Evolutionary conservation across 1,140 invertebrate genomes (phyloP).

Genomic region (Platyscapa corneri): DNA sequence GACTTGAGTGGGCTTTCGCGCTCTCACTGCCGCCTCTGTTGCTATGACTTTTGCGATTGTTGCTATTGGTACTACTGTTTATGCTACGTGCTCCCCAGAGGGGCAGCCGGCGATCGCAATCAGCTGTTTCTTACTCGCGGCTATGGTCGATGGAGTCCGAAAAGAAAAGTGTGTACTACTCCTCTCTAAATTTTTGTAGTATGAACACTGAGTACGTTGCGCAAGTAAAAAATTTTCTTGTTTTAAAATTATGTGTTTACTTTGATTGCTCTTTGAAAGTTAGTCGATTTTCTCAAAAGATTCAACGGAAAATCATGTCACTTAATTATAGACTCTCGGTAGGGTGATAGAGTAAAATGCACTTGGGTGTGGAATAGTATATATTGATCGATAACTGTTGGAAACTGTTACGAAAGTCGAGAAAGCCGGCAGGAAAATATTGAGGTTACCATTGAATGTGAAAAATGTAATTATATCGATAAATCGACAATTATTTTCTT

Average conservation of each 20-base stretch:
- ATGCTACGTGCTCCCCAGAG: not conserved
- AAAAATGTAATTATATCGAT: not conserved
- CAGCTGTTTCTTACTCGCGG: slow-evolving; percentile 5
- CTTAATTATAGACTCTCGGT: not conserved
- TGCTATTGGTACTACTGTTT: not conserved
- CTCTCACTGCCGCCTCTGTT: not conserved
- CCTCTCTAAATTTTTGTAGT: not conserved
- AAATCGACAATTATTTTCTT: not conserved
- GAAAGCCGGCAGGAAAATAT: not conserved
- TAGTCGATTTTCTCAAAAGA: not conserved
- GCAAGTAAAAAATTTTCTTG: slow-evolving; percentile 4
- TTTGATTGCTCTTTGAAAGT: not conserved
- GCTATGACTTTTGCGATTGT: not conserved
- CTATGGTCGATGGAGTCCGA: not conserved
- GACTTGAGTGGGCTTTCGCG: not conserved
- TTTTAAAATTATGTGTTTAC: not conserved
- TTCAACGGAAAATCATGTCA: not conserved
- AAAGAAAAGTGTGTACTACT: not conserved
- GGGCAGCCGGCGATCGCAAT: slow-evolving; percentile 1
- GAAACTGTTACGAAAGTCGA: not conserved
- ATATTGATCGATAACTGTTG: not conserved
- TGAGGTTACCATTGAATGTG: not conserved
- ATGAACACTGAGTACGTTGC: not conserved
- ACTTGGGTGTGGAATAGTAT: not conserved
- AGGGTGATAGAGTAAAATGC: not conserved